Conservation (phyloP, 2,797 vertebrate genomes). For the Spizella passerina region DNA sequence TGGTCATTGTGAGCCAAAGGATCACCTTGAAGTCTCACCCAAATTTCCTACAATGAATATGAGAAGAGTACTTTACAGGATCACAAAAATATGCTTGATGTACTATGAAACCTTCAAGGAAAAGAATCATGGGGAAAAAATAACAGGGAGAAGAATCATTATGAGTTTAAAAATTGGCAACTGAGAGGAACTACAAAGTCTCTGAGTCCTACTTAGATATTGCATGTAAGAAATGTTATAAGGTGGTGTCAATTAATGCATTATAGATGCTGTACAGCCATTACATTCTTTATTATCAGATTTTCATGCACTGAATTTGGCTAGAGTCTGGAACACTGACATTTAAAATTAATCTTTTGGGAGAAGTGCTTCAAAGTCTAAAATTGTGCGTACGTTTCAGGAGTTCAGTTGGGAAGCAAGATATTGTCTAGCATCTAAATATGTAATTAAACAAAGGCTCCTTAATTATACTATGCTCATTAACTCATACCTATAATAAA, state of each 20-base stretch:
- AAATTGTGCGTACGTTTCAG: not conserved
- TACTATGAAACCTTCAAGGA: not conserved
- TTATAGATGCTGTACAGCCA: slow-evolving; percentile 29
- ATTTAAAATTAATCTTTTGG: slow-evolving; percentile 61
- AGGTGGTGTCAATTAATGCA: slow-evolving; percentile 19
- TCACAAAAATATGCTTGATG: not conserved
- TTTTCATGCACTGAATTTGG: slow-evolving; percentile 50
- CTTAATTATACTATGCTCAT: slow-evolving; percentile 1
- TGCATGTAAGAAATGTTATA: slow-evolving; percentile 3
- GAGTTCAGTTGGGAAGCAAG: not conserved
- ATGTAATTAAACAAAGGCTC: slow-evolving; percentile 1
- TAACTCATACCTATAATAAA: slow-evolving; percentile 14
- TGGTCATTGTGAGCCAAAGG: not conserved
- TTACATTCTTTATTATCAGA: slow-evolving; percentile 3
- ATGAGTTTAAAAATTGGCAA: not conserved
- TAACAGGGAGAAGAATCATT: not conserved
- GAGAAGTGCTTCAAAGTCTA: slow-evolving; percentile 17
- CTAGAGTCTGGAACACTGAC: slow-evolving; percentile 37
- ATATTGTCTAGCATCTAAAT: slow-evolving; percentile 27
- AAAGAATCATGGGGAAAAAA: not conserved
- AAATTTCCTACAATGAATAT: not conserved
- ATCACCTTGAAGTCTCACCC: not conserved
- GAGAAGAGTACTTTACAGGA: not conserved
- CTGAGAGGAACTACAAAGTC: not conserved
- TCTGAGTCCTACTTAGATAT: not conserved